Evolutionary conservation across 2,888 invertebrate species (phyloP), one percentile per base, ranked within the genome.

Genomic region (Drosophila engyochracea): DNA sequence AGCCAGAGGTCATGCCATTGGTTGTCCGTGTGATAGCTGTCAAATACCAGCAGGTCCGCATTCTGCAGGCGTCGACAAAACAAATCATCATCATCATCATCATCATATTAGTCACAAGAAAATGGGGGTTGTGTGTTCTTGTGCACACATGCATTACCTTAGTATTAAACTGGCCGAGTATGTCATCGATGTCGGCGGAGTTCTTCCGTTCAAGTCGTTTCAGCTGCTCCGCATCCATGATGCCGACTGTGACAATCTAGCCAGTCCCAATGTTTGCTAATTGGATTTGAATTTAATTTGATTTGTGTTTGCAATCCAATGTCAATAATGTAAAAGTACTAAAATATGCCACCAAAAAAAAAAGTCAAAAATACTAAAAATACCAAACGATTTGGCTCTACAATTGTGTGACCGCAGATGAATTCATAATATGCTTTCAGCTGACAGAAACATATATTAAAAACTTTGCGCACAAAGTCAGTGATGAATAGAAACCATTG

Each of bases 1-100:
- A 90, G 84, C 94, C 94, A 94, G 35, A 94, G 83, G 5, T 84
- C 83, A 57, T 91, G 83, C 94, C 93, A 94, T 63, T 92, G 92
- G 30, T 91, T 93, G 66, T 91, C 89, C 35, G 91, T 83, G 60
- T 91, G 92, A 52, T 93, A 92, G 67, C 89, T 91, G 19, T 90
- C 86, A 41, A 93, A 93, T 70, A 92, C 88, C 70, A 93, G 91
- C 28, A 93, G 77, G 67, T 93, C 85, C 6, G 92, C 90, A 82
- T 93, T 80, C 93, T 93, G 72, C 12, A 60, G 65, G 71, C 33
- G 53, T 33, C 10, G 4, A 2, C 58, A 19, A 19, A 39, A 47
- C n/a, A 60, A 70, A 58, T 74, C 19, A 60, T 14, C 7, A 47
- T 47, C 14, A 47, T 39, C 14, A 47, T 39, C 14, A n/a, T 39